These are phyloP conservation scores for Steinernema carpocapsae DNA, from an alignment of 2,888 invertebrate species.

Conservation along the genomic window DNA sequence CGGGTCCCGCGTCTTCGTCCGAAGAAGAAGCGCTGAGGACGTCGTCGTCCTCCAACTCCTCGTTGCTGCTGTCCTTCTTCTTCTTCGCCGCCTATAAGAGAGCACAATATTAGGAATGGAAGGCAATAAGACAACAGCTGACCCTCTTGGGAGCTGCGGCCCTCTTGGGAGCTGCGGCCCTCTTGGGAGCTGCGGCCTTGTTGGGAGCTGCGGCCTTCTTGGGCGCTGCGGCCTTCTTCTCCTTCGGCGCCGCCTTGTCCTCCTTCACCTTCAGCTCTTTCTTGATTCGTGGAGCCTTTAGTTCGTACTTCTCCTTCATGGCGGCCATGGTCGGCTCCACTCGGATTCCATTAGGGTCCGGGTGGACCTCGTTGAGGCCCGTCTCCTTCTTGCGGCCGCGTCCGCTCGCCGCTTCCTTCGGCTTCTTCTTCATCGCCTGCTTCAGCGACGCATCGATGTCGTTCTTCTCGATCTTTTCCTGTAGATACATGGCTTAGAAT, in stretches of 20 bases:
- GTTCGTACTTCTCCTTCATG: constrained; percentile 58
- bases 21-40: no score
- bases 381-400: constrained; percentile 42
- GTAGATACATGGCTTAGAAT: neutral
- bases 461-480: constrained; percentile 71
- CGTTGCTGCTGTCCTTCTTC: no score
- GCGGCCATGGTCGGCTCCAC: constrained; percentile 55
- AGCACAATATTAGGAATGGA: neutral
- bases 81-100: neutral
- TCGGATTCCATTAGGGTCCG: constrained; percentile 42
- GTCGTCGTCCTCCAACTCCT: no score
- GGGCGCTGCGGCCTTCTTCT: no score
- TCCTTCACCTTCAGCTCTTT: no score
- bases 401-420: constrained; percentile 49
- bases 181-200: no score
- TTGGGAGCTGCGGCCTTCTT: no score
- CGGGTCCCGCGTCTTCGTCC: no score
- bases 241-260: neutral
- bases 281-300: constrained; percentile 52
- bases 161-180: no score
- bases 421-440: constrained; percentile 58
- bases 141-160: no score
- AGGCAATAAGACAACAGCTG: no score
- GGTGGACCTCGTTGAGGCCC: constrained; percentile 43
- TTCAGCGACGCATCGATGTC: constrained; percentile 79